Conservation (phyloP, 2,888 invertebrate genomes). For the Choreutis nemorana region DNA sequence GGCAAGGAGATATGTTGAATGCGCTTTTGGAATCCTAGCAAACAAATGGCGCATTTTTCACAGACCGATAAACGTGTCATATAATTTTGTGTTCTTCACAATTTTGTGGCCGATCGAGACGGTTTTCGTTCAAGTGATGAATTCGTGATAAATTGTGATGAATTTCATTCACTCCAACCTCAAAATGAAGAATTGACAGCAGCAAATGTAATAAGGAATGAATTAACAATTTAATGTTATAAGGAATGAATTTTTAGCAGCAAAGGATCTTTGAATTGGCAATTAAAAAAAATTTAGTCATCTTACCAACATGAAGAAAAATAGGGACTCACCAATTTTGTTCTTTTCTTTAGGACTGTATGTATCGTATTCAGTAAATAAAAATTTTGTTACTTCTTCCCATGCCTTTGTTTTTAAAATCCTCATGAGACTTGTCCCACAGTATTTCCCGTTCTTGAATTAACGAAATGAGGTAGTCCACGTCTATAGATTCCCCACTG, state of each 20-base stretch:
- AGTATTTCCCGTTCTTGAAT: background rate
- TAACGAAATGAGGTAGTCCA: background rate
- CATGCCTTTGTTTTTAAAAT: slow-evolving; percentile 3
- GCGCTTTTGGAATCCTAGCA: too few relatives aligned
- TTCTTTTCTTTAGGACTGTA: slow-evolving; percentile 5
- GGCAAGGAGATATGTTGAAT: slow-evolving; percentile 2
- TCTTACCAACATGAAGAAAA: slow-evolving; percentile 1
- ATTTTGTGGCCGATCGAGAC: slow-evolving; percentile 10
- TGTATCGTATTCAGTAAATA: slow-evolving; percentile 5
- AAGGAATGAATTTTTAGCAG: slow-evolving; percentile 10
- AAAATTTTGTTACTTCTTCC: slow-evolving; percentile 2
- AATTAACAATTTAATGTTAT: slow-evolving; percentile 9
- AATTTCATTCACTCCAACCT: slow-evolving; percentile 13
- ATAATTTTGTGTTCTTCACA: slow-evolving; percentile 7
- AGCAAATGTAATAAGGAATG: slow-evolving; percentile 13
- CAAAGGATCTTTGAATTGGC: slow-evolving; percentile 10
- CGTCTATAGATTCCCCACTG: background rate
- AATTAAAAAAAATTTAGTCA: slow-evolving; percentile 6
- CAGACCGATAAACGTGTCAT: slow-evolving; percentile 2
- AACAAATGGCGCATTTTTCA: slow-evolving; percentile 3
- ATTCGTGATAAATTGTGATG: slow-evolving; percentile 13
- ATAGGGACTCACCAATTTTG: slow-evolving; percentile 6
- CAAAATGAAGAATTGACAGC: slow-evolving; percentile 10
- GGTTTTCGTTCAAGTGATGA: slow-evolving; percentile 11
- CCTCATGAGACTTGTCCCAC: slow-evolving; percentile 1